Conservation (phyloP, 2,113 vertebrate species). For the Oostethus manadensis region DNA sequence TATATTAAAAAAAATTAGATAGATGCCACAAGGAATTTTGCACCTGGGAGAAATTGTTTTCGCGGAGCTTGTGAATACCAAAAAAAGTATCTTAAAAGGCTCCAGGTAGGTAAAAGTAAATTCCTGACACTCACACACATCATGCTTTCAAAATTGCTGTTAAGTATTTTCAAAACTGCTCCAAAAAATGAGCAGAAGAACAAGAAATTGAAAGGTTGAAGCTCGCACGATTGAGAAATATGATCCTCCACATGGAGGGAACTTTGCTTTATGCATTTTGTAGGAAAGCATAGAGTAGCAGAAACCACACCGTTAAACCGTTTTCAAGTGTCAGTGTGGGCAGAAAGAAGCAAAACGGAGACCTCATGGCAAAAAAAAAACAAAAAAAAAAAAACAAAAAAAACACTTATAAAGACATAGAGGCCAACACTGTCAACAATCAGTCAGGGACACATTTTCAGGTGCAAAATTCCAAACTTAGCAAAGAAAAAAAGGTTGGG, state of each 20-base stretch:
- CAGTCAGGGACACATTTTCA: conserved; percentile 45
- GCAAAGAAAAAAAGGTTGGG: conserved; percentile 40
- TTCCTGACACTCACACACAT: conserved; percentile 39
- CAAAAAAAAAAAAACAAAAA: conserved; percentile 45
- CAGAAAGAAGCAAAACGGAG: conserved; percentile 43
- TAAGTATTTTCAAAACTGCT: conserved; percentile 68
- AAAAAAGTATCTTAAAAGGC: conserved; percentile 54
- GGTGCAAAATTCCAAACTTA: conserved; percentile 77
- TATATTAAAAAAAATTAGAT: conserved; percentile 65
- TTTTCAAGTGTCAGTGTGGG: conserved; percentile 48
- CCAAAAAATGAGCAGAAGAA: conserved; percentile 67
- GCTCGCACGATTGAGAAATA: conserved; percentile 62
- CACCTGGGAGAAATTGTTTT: conserved; percentile 62
- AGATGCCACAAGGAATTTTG: conserved; percentile 74
- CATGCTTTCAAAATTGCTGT: conserved; percentile 66
- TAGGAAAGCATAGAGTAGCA: conserved; percentile 64
- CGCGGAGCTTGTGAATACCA: conserved; percentile 59
- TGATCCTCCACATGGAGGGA: conserved; percentile 70
- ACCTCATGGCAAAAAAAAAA: no score
- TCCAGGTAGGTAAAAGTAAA: conserved; percentile 56
- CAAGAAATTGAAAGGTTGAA: conserved; percentile 61
- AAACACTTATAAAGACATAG: conserved; percentile 49
- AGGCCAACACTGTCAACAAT: conserved; percentile 24
- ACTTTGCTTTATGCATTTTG: conserved; percentile 62
- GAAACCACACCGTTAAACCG: conserved; percentile 43